Conservation (phyloP, 2,113 vertebrate species). For the Peromyscus polionotus region DNA sequence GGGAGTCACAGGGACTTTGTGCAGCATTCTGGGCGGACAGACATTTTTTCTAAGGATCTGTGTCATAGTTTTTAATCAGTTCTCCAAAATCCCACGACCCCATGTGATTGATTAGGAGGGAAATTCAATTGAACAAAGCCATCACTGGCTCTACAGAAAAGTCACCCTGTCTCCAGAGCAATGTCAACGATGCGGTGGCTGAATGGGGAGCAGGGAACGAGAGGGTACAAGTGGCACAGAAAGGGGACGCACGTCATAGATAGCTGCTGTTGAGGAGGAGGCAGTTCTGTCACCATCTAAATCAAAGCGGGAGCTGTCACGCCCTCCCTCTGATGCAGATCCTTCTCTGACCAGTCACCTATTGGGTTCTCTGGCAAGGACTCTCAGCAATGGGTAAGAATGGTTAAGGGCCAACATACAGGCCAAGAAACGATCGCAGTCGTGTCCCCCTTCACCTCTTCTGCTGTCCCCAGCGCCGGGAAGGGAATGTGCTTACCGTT, state of each 20-base stretch:
- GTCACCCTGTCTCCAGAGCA: not conserved
- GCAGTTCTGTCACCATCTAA: not conserved
- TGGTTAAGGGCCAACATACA: rapidly evolving
- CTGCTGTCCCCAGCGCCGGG: too few species aligned
- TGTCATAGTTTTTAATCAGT: not conserved
- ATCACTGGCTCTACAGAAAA: not conserved
- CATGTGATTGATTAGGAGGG: not conserved
- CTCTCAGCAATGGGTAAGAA: not conserved
- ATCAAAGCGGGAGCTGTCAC: not conserved
- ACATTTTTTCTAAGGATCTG: not conserved
- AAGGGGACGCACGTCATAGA: not conserved
- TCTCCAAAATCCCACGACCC: not conserved
- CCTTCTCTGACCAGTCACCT: not conserved
- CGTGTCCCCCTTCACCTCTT: not conserved
- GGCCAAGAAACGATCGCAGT: not conserved
- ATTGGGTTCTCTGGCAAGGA: not conserved
- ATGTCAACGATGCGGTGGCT: not conserved
- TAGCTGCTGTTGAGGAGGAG: not conserved
- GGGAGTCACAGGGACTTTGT: not conserved
- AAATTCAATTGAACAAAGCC: not conserved
- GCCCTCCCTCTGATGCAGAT: not conserved
- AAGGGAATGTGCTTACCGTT: slow-evolving; percentile 91
- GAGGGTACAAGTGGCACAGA: not conserved
- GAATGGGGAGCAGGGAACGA: not conserved
- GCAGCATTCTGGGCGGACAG: not conserved